Conservation (phyloP, 2,888 invertebrate species). For the Plagodis dolabraria region DNA sequence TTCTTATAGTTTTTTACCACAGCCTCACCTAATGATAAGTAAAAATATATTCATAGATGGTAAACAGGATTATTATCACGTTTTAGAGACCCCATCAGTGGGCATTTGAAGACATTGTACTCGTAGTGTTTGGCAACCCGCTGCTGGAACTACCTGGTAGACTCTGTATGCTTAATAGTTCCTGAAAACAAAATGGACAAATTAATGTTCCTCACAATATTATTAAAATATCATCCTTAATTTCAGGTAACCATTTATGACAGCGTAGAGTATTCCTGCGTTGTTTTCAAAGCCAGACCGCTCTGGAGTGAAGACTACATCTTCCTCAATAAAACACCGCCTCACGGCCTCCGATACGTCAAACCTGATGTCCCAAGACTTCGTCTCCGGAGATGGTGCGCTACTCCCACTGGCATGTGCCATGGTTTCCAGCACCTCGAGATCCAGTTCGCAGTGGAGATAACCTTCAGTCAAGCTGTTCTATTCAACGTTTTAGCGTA, state of each 20-base stretch:
- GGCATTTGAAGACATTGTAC: too few relatives aligned
- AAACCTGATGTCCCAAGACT: constrained; percentile 36
- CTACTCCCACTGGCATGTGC: constrained; percentile 40
- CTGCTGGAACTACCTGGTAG: too few relatives aligned
- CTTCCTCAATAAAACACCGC: neutral
- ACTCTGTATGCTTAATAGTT: too few relatives aligned
- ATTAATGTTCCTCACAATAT: too few relatives aligned
- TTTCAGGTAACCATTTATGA: constrained; percentile 51
- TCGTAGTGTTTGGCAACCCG: too few relatives aligned
- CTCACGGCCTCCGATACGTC: neutral
- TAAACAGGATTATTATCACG: too few relatives aligned
- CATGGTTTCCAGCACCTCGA: constrained; percentile 43
- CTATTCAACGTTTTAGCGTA: constrained; percentile 43
- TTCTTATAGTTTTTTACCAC: too few relatives aligned
- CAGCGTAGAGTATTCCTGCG: constrained; percentile 53
- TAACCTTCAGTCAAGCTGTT: constrained; percentile 33
- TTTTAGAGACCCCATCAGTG: too few relatives aligned
- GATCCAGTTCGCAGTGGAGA: constrained; percentile 50
- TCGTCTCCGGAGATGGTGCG: constrained; percentile 49
- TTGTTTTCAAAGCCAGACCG: constrained; percentile 42
- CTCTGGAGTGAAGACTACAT: neutral
- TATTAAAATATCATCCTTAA: neutral
- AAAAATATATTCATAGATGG: too few relatives aligned
- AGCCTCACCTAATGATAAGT: too few relatives aligned
- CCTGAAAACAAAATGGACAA: too few relatives aligned